Evolutionary conservation across 1,140 invertebrate genomes (phyloP).

Genomic region (Pachypeltis micranthus): DNA sequence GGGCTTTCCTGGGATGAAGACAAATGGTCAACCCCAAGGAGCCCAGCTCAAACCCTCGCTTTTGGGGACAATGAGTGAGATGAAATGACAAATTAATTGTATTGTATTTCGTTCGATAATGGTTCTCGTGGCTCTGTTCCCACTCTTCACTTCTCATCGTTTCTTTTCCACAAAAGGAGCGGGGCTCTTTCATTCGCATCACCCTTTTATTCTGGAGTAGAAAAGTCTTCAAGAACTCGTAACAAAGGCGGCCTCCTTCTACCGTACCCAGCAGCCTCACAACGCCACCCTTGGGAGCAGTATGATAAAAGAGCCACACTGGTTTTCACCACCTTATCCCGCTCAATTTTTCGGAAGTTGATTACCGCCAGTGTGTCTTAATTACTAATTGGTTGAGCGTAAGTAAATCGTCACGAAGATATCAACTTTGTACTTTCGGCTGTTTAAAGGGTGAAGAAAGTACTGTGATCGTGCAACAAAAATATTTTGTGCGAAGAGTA

Average conservation of each 20-base stretch:
- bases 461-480: too few relatives aligned
- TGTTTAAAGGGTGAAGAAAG: too few relatives aligned
- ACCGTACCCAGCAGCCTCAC: not conserved
- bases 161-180: not conserved
- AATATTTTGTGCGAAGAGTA: too few relatives aligned
- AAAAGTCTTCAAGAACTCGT: not conserved
- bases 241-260: not conserved
- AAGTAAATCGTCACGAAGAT: not conserved
- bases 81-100: conserved; percentile 9
- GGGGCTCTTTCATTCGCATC: not conserved
- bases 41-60: too few relatives aligned
- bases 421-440: too few relatives aligned
- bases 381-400: not conserved
- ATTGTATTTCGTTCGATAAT: conserved; percentile 9
- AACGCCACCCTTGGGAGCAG: not conserved
- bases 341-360: not conserved
- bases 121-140: not conserved
- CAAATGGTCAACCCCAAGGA: conserved; percentile 1
- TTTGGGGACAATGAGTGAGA: not conserved
- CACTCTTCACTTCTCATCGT: not conserved
- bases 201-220: not conserved
- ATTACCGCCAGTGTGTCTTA: not conserved
- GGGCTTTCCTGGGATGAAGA: conserved; percentile 1
- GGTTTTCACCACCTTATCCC: not conserved
- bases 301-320: not conserved